Percentiles rank a stretch among this genome's conserved stretches.
Evolutionary conservation across 2,797 vertebrate species (phyloP).

Genomic region (Microhierax caerulescens): DNA sequence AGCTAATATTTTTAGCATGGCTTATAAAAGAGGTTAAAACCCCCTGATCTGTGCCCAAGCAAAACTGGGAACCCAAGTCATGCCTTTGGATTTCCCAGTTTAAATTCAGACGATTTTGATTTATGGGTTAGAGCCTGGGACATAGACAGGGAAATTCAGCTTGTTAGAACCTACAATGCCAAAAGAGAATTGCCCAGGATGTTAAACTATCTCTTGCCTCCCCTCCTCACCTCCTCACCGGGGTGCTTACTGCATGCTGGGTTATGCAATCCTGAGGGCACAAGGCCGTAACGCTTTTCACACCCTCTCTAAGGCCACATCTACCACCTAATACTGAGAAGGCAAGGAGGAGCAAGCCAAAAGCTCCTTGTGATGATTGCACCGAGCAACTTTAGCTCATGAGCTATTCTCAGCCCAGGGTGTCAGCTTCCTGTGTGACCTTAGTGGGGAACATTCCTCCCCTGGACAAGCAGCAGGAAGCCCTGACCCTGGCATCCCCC

Average conservation of each 20-base stretch:
- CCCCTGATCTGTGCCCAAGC: neutral
- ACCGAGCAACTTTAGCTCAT: neutral
- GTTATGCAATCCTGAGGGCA: neutral
- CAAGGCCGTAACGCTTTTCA: neutral
- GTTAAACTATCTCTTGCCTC: neutral
- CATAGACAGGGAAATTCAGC: neutral
- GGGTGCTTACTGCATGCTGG: neutral
- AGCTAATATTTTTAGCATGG: neutral
- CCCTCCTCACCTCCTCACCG: accelerated
- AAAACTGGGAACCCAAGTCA: neutral
- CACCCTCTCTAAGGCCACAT: neutral
- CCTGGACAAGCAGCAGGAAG: neutral
- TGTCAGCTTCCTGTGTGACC: constrained; percentile 54
- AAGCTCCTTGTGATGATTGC: neutral
- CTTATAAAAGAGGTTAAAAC: neutral
- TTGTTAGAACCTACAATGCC: neutral
- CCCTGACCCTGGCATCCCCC: accelerated
- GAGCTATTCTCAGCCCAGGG: constrained; percentile 41
- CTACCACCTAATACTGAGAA: neutral
- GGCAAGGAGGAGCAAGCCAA: neutral
- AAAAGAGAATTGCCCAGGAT: accelerated
- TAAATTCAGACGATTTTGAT: neutral
- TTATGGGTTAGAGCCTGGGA: neutral
- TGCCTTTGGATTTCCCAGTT: neutral
- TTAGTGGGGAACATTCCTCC: constrained; percentile 45